Evolutionary conservation across 2,888 invertebrate species (phyloP).

Genomic region (Coronaproctus castanopsis): DNA sequence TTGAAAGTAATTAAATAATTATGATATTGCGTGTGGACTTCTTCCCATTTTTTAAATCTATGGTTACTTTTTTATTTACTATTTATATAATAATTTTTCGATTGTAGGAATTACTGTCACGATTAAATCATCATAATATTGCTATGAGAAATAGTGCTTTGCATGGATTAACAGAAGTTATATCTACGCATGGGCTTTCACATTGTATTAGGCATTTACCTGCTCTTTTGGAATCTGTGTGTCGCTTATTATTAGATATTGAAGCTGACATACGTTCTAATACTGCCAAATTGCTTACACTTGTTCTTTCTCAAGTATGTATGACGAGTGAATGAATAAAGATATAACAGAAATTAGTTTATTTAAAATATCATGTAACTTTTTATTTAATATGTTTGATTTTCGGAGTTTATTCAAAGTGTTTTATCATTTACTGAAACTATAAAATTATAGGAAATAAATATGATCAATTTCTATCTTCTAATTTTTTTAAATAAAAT

Average conservation of each 20-base stretch:
- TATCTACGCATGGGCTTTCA: constrained; percentile 29
- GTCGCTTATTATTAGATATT: constrained; percentile 47
- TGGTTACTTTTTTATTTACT: not conserved
- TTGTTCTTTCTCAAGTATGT: constrained; percentile 23
- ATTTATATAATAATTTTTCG: too few species aligned
- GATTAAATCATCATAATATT: constrained; percentile 54
- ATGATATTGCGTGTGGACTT: not conserved
- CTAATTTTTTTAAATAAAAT: too few species aligned
- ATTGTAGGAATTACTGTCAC: constrained; percentile 41
- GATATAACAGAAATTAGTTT: too few species aligned
- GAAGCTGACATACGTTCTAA: constrained; percentile 36
- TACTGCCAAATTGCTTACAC: constrained; percentile 29
- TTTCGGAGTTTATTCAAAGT: too few species aligned
- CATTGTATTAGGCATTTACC: constrained; percentile 38
- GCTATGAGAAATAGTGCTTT: constrained; percentile 42
- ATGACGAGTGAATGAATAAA: too few species aligned
- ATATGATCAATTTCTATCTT: too few species aligned
- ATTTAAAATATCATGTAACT: too few species aligned
- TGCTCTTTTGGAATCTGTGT: constrained; percentile 43
- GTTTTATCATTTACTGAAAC: too few species aligned
- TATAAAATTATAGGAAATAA: too few species aligned
- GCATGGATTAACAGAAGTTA: constrained; percentile 32
- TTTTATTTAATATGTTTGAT: too few species aligned
- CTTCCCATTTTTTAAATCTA: not conserved
- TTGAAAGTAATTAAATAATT: too few species aligned